Conservation (phyloP, 2,888 invertebrate species). For the Eupithecia subfuscata region DNA sequence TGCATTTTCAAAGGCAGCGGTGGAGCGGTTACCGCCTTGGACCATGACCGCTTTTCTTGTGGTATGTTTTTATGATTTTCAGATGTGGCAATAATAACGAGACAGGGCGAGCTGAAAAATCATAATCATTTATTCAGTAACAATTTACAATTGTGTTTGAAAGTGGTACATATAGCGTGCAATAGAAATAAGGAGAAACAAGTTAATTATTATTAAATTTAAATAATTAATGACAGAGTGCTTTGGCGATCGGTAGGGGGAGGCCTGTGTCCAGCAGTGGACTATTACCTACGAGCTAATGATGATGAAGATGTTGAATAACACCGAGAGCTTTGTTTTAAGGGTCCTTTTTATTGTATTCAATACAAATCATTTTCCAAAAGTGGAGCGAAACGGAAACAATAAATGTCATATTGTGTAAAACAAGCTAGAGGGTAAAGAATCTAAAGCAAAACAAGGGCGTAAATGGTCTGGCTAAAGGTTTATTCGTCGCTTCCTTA, state of each 20-base stretch:
- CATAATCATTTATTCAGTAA: no score
- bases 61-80: background rate
- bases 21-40: background rate
- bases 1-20: background rate
- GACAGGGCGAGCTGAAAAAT: background rate
- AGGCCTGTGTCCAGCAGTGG: background rate
- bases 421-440: background rate
- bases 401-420: background rate
- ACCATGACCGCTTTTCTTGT: background rate
- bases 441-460: no score
- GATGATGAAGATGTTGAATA: background rate
- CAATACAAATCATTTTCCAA: background rate
- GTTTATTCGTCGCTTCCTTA: no score
- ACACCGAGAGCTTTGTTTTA: background rate
- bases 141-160: no score
- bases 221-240: no score
- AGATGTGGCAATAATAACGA: background rate
- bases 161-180: no score
- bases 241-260: background rate
- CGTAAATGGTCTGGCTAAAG: no score
- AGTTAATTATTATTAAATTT: no score
- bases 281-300: no score
- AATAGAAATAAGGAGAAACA: no score
- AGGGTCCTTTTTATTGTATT: background rate
- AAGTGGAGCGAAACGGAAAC: background rate